Base-by-base conservation (phyloP, 2,888 invertebrate genomes). In the Drosophila meridionalis region DNA sequence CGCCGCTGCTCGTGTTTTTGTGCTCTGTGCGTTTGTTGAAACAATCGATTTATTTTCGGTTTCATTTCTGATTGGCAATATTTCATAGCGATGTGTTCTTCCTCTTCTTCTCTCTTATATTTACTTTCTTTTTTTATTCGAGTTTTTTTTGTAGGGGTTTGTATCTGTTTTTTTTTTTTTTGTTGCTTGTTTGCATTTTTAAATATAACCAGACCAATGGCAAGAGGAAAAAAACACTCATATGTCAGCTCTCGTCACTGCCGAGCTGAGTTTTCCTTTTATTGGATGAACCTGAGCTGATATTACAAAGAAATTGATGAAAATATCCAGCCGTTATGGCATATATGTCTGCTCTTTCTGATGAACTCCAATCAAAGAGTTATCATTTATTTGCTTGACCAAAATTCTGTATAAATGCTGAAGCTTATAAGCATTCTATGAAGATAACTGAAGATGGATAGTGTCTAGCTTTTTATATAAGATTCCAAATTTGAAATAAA, bases 31-130 rank as follows among this genome's bases (percentile, higher is more conserved):
- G 81, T 87, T 78, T 87, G 90, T 87, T 89, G 85, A 86, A 85
- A 87, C 90, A 83, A 91, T 91, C 92, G 91, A 91, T 91, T 90
- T 90, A 91, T 91, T 91, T 92, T 91, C 92, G 90, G 88, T 92
- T 92, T 91, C 90, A 91, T 91, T 92, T 91, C 90, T 91, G 91
- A 91, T 91, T 91, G 91, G 91, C 90, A 91, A 91, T 92, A 87
- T 91, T 89, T 89, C 90, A 90, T 90, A 77, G 76, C 87, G 61
- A 63, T 90, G 78, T 78, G 69, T 73, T 84, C 55, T 65, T 58
- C 45, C 38, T 61, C 64, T 42, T 20, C 45, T 60, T 34, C 63
- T 38, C 56, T 62, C 53, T 53, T 53, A 40, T 66, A 40, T 66
- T 62, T 62, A 65, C 58, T 56, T 55, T 66, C 36, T 42, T 34